Base-by-base conservation (phyloP, 2,797 vertebrate species). In the Scomberomorus guttatus region DNA sequence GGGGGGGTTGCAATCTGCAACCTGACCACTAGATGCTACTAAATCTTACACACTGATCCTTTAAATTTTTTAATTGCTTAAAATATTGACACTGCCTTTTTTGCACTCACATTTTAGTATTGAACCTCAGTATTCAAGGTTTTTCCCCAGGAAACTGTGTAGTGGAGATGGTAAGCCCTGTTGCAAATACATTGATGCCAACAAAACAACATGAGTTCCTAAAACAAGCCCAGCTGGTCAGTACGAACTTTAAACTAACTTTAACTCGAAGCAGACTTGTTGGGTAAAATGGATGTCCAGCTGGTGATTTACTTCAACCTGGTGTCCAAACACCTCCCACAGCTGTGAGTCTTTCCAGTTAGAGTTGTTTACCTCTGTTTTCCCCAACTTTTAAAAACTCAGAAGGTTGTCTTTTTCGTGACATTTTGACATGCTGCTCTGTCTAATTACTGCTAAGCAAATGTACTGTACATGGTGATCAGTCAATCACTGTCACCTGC, bases 361-460 rank as follows among this genome's bases (percentile, higher is more conserved):
- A 24, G 29, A 58, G 37, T 9, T 18, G 17, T 48, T 48, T 50
- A 2, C 18, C 18, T 50, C 27, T 54, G 59, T 2, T 39, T 57
- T 68, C 57, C 9, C 25, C 59, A 17, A 37, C 27, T 57, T 46
- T 63, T 51, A 48, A 76, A 72, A 66, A 46, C n/a, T 14, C 24
- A 44, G 50, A 55, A n/a, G 46, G 5, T 18, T 18, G 46, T 50
- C 46, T 50, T 50, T 20, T 50, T 20, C 18, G 6, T 20, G 14
- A 24, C 22, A 22, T 44, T 76, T 74, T 20, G 59, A 64, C 55
- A 18, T 4, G 24, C 56, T 32, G 13, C 29, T 32, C 17, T 50
- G 29, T 25, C 72, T 83, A 58, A 69, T 72, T 58, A 54, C 54
- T 46, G 57, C 29, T 18, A 29, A 58, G 52, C 59, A 37, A 81